Percentiles rank a stretch among this genome's conserved stretches.
phyloP scores from a whole-genome alignment of 2,888 invertebrate species.

The Agonum fuliginosum region DNA sequence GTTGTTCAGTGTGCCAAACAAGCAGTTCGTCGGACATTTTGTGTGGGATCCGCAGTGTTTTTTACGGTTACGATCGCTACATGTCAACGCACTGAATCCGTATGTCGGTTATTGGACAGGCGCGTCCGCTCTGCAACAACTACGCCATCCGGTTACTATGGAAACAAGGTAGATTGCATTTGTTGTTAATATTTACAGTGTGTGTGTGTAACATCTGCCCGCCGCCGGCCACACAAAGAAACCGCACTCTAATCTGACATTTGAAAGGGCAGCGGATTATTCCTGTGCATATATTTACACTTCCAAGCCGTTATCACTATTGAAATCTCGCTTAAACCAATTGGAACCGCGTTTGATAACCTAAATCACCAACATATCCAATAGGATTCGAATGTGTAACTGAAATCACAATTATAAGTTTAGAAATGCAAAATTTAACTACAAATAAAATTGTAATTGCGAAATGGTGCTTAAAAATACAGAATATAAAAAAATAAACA shows the following conservation, averaged over 20 bases:
- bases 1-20: slow-evolving; percentile 44
- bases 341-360: too few species aligned
- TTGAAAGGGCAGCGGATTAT: background rate
- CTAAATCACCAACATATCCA: too few species aligned
- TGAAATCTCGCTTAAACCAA: too few species aligned
- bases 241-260: background rate
- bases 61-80: slow-evolving; percentile 68
- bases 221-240: slow-evolving; percentile 2
- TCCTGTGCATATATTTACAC: too few species aligned
- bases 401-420: too few species aligned
- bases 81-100: slow-evolving; percentile 67
- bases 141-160: slow-evolving; percentile 66
- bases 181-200: slow-evolving; percentile 19
- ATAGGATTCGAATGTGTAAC: too few species aligned
- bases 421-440: too few species aligned
- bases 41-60: slow-evolving; percentile 71
- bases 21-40: slow-evolving; percentile 67
- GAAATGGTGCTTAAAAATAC: too few species aligned
- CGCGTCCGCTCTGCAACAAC: slow-evolving; percentile 59
- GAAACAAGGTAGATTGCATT: slow-evolving; percentile 69
- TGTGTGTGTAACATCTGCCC: too few species aligned
- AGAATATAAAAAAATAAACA: too few species aligned
- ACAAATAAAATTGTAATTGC: too few species aligned
- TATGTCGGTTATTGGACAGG: slow-evolving; percentile 71
- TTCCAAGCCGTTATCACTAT: too few species aligned